phyloP scores from a whole-genome alignment of 1,140 invertebrate species.

The Drosophila subpulchrella region DNA sequence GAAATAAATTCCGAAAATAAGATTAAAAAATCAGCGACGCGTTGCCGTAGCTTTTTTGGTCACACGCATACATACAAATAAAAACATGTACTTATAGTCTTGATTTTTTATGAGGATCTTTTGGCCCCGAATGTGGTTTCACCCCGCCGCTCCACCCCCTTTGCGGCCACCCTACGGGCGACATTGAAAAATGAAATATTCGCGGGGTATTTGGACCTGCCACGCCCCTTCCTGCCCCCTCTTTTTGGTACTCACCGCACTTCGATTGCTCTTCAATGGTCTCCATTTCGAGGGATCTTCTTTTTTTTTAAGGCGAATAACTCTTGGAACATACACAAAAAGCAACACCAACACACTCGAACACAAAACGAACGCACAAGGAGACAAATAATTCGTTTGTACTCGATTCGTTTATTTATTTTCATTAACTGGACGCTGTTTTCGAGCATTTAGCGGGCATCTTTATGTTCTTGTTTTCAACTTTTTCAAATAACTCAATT shows the following conservation, averaged over 20 bases:
- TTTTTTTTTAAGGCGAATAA: conserved; percentile 11
- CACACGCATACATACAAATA: conserved; percentile 21
- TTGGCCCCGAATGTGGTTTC: conserved; percentile 54
- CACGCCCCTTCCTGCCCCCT: conserved; percentile 3
- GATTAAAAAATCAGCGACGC: conserved; percentile 64
- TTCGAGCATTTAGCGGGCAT: conserved; percentile 34
- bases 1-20: conserved; percentile 68
- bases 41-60: conserved; percentile 58
- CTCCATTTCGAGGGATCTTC: conserved; percentile 61
- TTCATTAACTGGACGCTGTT: conserved; percentile 40
- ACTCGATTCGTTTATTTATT: conserved; percentile 43
- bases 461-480: conserved; percentile 21
- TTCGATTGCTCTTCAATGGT: conserved; percentile 81
- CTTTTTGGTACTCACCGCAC: conserved; percentile 60
- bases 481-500: conserved; percentile 50
- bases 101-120: conserved; percentile 72
- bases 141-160: neutral
- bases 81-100: conserved; percentile 35
- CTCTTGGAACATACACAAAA: conserved; percentile 38
- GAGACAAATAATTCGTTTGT: conserved; percentile 45
- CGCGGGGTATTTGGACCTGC: conserved; percentile 35
- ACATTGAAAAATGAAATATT: conserved; percentile 62
- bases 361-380: conserved; percentile 36
- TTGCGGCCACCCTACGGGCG: neutral
- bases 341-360: conserved; percentile 27